Base-by-base conservation (phyloP, 2,113 vertebrate genomes). In the Syrrhaptes paradoxus region DNA sequence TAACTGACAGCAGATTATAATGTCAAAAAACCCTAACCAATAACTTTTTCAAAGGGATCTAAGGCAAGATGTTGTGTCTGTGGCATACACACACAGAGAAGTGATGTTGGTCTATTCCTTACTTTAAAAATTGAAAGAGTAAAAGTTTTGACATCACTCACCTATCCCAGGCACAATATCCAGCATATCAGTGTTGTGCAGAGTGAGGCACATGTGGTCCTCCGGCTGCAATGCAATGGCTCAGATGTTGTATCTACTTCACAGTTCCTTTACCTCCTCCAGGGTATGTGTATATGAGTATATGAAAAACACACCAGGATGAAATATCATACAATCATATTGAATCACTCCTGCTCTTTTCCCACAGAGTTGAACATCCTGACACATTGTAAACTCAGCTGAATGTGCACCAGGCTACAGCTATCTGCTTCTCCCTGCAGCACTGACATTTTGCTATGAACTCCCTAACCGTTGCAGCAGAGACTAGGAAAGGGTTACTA, bases 341-440 rank as follows among this genome's bases (percentile, higher is more conserved):
- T 59, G 87, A 94, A 94, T 91, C 70, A 85, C 49, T 91, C 76
- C n/a, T 91, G 91, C 68, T 94, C 89, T 93, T 96, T 94, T 82
- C 86, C 75, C 86, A 38, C 82, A 45, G 26, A 45, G 48, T n/a
- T 88, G 93, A 91, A 78, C 58, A 77, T 78, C 92, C 88, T 79
- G 92, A 93, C 80, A 90, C 83, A 13, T 45, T 94, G 46, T 93
- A 91, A 92, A 94, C 84, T 93, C 91, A 77, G 77, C 68, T 94
- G 95, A 96, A 87, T 16, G 1, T 51, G 59, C 8, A 34, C 94
- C 95, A 97, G 71, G 75, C 74, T 89, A 28, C 90, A 95, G 94
- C 62, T 49, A 54, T 93, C 55, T 12, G 78, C 95, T 91, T 90
- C 87, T 97, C 72, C 84, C 84, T 66, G 48, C 8, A 55, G 63